Conservation (phyloP, 1,140 invertebrate genomes). For the Bradynema listronoti region DNA sequence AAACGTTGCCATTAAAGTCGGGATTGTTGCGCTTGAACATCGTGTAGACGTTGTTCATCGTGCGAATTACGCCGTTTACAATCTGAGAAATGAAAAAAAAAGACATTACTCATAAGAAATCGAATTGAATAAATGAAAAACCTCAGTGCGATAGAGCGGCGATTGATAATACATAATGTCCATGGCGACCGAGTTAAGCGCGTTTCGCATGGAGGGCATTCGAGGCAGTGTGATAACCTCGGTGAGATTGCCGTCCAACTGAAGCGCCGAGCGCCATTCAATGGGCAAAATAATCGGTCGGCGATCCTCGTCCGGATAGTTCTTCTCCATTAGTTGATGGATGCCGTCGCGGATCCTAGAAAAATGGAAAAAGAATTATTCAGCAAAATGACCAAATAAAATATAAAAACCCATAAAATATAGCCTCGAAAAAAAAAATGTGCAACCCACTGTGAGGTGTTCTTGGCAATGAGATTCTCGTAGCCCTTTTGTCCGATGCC, state of each 20-base stretch:
- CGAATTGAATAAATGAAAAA: slow-evolving; percentile 38
- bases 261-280: slow-evolving; percentile 50
- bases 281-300: slow-evolving; percentile 54
- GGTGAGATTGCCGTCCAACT: slow-evolving; percentile 47
- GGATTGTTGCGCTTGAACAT: slow-evolving; percentile 70
- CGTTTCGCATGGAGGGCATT: slow-evolving; percentile 43
- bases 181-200: slow-evolving; percentile 65
- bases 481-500: slow-evolving; percentile 58
- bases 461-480: slow-evolving; percentile 57
- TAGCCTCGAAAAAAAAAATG: slow-evolving; percentile 1
- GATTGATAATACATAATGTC: slow-evolving; percentile 77
- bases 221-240: slow-evolving; percentile 49
- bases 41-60: slow-evolving; percentile 69
- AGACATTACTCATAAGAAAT: neutral
- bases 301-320: slow-evolving; percentile 49
- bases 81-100: slow-evolving; percentile 61
- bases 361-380: too few species aligned
- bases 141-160: slow-evolving; percentile 70
- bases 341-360: slow-evolving; percentile 54
- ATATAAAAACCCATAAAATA: too few species aligned
- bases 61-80: slow-evolving; percentile 66
- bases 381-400: too few species aligned
- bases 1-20: slow-evolving; percentile 65
- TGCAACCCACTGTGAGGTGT: slow-evolving; percentile 48
- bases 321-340: slow-evolving; percentile 46